These are phyloP conservation scores for Caerostris extrusa DNA, from an alignment of 1,140 invertebrate species.

Conservation along the genomic window DNA sequence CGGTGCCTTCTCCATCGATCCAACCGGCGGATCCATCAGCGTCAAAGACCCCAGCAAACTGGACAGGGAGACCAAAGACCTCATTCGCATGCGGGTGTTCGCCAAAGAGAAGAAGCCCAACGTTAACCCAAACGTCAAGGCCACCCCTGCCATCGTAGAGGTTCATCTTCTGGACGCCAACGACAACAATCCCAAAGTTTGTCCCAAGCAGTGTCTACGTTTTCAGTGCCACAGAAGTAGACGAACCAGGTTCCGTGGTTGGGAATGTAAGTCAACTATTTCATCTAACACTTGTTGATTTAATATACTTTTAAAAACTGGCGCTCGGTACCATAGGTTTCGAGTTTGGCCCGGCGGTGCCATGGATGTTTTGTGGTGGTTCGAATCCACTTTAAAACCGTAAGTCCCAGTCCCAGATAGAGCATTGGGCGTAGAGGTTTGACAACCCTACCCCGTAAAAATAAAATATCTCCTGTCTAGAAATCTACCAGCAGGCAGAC, in stretches of 20 bases:
- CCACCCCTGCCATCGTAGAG: conserved; percentile 78
- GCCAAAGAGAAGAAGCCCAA: conserved; percentile 79
- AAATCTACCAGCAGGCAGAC: too few relatives aligned
- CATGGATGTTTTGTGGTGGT: too few relatives aligned
- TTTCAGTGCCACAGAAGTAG: conserved; percentile 80
- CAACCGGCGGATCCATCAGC: conserved; percentile 90
- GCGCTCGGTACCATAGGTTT: too few relatives aligned
- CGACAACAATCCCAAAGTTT: conserved; percentile 92
- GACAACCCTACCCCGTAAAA: too few relatives aligned
- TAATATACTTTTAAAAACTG: too few relatives aligned
- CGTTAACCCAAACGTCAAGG: conserved; percentile 78
- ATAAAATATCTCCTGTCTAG: too few relatives aligned
- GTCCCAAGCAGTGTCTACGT: conserved; percentile 89
- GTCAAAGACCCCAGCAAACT: conserved; percentile 89
- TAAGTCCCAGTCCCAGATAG: too few relatives aligned
- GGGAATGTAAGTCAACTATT: conserved; percentile 75
- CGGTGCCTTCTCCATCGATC: conserved; percentile 90
- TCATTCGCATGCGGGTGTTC: conserved; percentile 78
- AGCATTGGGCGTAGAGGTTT: too few relatives aligned
- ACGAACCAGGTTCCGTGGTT: conserved; percentile 78
- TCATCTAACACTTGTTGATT: too few relatives aligned
- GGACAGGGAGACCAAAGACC: conserved; percentile 87
- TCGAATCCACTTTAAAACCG: too few relatives aligned
- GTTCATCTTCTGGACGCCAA: conserved; percentile 92
- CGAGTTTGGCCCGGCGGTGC: too few relatives aligned